Base-by-base conservation (phyloP, 2,113 vertebrate species). In the Tympanuchus pallidicinctus region DNA sequence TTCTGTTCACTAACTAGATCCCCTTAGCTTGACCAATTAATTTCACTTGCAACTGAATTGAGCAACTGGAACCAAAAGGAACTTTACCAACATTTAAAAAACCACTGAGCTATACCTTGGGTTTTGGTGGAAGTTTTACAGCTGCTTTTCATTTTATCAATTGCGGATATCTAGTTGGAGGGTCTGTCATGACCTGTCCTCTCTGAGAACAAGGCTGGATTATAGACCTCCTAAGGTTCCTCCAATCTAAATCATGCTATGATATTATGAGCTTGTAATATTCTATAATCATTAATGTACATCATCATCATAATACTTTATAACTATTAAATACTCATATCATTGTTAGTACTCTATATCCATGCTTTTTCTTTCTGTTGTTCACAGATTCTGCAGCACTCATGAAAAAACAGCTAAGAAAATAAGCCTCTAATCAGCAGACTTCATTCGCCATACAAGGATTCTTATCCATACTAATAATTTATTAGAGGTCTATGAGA, bases 1-100 rank as follows among this genome's bases (percentile, higher is more conserved):
- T 91, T 75, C 36, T 87, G 14, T 86, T 91, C 42, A 24, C 17
- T 85, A 84, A 79, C 84, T 79, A 67, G 38, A 65, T 83, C 85
- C 45, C 0, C 0, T 67, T 71, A 87, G 60, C 72, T 89, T 91
- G 88, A 80, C 18, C 25, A 89, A 92, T 76, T 91, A 91, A 66
- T 67, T 92, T 38, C 12, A 36, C 65, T 52, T 89, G 63, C 75
- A 89, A 25, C 10, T 74, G 56, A 80, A 91, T 86, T 89, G 56
- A 91, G 64, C 61, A 91, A 70, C 38, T 71, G 7, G 6, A 2
- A 0, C 54, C 36, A 67, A 71, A 86, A 66, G 8, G 7, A 71
- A 6, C 25, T 72, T 40, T 73, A 79, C 15, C 36, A 85, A 9
- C 25, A 56, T 57, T 90, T 82, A 25, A 59, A 47, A 91, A 88